These are phyloP conservation scores for Theretra japonica DNA, from an alignment of 2,888 invertebrate species.

Conservation along the genomic window DNA sequence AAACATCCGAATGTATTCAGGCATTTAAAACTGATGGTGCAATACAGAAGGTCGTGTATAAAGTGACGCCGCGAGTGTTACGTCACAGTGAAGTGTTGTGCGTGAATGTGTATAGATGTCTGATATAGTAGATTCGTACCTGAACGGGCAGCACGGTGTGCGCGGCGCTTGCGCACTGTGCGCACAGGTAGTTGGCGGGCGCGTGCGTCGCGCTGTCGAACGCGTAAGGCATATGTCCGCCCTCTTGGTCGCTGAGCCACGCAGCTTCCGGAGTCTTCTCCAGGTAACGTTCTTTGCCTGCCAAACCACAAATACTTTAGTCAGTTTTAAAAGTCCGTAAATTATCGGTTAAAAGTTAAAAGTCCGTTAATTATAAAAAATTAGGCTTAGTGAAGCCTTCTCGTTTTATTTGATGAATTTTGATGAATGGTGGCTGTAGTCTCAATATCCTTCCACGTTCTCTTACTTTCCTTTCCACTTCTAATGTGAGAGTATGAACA, in stretches of 20 bases:
- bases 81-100: background rate
- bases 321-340: background rate
- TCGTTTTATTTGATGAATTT: no score
- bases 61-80: background rate
- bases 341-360: no score
- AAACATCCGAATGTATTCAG: background rate
- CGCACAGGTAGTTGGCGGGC: constrained; percentile 67
- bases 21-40: no score
- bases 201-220: constrained; percentile 69
- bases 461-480: no score
- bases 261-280: constrained; percentile 55
- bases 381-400: no score
- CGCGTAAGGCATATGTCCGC: constrained; percentile 58
- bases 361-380: no score
- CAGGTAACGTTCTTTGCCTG: constrained; percentile 63
- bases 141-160: constrained; percentile 62
- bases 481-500: no score
- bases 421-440: no score
- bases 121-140: constrained; percentile 48
- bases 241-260: constrained; percentile 50
- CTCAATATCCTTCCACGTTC: no score
- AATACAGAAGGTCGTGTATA: background rate
- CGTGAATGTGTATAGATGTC: background rate
- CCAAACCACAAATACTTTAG: background rate
- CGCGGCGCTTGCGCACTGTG: constrained; percentile 51